Conservation (phyloP, 30 jellyfish, hydroid and myxozoan species). For the Hydractinia echinata region DNA sequence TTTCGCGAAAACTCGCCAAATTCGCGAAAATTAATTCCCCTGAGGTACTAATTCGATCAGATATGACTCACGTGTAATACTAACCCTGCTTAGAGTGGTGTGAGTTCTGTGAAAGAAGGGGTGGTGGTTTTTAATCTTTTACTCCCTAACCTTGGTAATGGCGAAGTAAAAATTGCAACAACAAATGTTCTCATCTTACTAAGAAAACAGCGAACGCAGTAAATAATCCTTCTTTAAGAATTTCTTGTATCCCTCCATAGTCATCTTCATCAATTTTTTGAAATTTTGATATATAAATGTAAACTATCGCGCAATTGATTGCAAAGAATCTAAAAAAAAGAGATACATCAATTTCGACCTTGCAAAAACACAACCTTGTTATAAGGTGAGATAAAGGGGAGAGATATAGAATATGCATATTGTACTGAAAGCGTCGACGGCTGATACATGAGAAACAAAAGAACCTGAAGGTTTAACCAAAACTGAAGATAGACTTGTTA, state of each 20-base stretch:
- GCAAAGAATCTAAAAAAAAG: slow-evolving; percentile 61
- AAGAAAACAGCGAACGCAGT: slow-evolving; percentile 93
- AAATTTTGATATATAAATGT: slow-evolving; percentile 62
- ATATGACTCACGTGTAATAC: neutral
- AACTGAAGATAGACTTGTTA: too few species aligned
- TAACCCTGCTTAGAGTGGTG: too few species aligned
- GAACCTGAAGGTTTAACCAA: neutral
- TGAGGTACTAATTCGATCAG: too few species aligned
- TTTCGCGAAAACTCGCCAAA: too few species aligned
- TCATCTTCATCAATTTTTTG: slow-evolving; percentile 93
- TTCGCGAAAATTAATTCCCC: too few species aligned
- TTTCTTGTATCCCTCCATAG: slow-evolving; percentile 82
- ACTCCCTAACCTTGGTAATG: too few species aligned
- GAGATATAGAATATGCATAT: neutral
- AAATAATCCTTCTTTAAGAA: slow-evolving; percentile 82
- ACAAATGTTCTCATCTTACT: slow-evolving; percentile 36
- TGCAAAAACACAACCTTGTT: neutral
- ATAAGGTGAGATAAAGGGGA: neutral
- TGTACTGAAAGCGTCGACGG: too few species aligned
- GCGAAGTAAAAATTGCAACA: neutral
- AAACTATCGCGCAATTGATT: slow-evolving; percentile 80
- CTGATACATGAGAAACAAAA: neutral
- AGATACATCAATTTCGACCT: neutral
- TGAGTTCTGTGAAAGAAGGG: too few species aligned
- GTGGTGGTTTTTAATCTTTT: too few species aligned